A percentile compares a stretch with the other conserved stretches of the same genome.
These are phyloP conservation scores for Bicyclus anynana DNA, from an alignment of 1,140 invertebrate genomes.

Conservation along the genomic window DNA sequence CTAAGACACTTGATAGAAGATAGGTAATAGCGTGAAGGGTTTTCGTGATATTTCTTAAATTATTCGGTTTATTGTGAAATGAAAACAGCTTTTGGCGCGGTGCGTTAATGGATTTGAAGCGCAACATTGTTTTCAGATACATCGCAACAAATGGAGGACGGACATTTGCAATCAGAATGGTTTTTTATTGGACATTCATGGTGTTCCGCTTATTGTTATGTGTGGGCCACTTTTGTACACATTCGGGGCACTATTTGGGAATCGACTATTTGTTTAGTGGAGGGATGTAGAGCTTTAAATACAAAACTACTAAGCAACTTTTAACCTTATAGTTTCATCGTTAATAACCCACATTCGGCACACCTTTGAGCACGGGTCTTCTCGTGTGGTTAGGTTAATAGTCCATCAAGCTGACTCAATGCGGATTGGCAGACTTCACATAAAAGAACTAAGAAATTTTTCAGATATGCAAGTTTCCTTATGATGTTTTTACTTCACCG, in stretches of 20 bases:
- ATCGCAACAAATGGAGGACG: slow-evolving; percentile 54
- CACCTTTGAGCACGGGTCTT: too few species aligned
- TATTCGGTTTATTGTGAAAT: slow-evolving; percentile 13
- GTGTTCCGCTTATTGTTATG: slow-evolving; percentile 6
- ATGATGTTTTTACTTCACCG: too few species aligned
- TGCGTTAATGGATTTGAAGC: slow-evolving; percentile 62
- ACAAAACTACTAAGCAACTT: too few species aligned
- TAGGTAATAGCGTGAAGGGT: background rate
- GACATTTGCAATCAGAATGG: slow-evolving; percentile 40
- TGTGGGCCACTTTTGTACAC: slow-evolving; percentile 10
- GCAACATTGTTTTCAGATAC: slow-evolving; percentile 62
- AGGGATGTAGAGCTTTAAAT: background rate
- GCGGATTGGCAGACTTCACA: too few species aligned
- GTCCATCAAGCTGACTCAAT: too few species aligned
- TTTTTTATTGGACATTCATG: slow-evolving; percentile 37
- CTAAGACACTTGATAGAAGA: background rate
- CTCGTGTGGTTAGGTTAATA: too few species aligned
- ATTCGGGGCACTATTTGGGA: background rate
- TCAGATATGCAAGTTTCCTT: too few species aligned
- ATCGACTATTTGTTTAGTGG: background rate
- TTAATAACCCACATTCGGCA: too few species aligned
- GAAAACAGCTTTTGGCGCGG: slow-evolving; percentile 42
- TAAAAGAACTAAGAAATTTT: too few species aligned
- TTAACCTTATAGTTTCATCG: too few species aligned
- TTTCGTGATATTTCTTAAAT: slow-evolving; percentile 2